Evolutionary conservation across 2,113 vertebrate genomes (phyloP).

Genomic region (Ascaphus truei): DNA sequence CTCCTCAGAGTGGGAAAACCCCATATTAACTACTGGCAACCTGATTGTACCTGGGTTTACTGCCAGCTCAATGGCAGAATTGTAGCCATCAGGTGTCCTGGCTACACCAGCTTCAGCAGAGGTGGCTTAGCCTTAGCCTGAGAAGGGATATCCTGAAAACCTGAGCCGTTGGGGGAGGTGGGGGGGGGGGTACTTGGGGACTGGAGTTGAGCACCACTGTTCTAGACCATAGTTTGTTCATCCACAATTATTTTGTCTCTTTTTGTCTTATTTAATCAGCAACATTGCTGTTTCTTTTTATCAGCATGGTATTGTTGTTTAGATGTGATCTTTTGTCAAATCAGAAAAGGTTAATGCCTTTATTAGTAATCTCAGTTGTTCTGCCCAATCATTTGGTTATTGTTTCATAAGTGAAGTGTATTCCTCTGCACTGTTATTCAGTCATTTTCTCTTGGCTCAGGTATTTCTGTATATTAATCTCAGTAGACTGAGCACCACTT

Average conservation of each 20-base stretch:
- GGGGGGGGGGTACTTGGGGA: too few species aligned
- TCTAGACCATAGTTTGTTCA: not conserved
- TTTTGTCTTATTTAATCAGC: not conserved
- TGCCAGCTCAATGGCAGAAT: too few species aligned
- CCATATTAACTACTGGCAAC: too few species aligned
- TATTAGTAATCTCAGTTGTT: not conserved
- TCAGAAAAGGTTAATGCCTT: not conserved
- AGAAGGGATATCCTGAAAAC: too few species aligned
- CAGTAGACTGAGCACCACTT: constrained; percentile 14
- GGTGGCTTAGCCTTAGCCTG: too few species aligned
- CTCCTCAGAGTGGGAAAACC: too few species aligned
- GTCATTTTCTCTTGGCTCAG: not conserved
- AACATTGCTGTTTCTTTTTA: not conserved
- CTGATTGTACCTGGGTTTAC: too few species aligned
- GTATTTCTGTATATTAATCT: not conserved
- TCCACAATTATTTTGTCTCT: not conserved
- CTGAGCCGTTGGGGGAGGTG: too few species aligned
- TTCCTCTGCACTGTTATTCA: not conserved
- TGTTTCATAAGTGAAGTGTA: not conserved
- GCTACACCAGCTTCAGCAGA: too few species aligned
- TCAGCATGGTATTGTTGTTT: not conserved
- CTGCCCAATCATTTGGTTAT: not conserved
- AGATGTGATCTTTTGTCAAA: not conserved
- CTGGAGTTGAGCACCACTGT: too few species aligned
- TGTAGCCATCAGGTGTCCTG: too few species aligned